Base-by-base conservation (phyloP, 2,797 vertebrate genomes). In the Schizothorax lantsangensis region DNA sequence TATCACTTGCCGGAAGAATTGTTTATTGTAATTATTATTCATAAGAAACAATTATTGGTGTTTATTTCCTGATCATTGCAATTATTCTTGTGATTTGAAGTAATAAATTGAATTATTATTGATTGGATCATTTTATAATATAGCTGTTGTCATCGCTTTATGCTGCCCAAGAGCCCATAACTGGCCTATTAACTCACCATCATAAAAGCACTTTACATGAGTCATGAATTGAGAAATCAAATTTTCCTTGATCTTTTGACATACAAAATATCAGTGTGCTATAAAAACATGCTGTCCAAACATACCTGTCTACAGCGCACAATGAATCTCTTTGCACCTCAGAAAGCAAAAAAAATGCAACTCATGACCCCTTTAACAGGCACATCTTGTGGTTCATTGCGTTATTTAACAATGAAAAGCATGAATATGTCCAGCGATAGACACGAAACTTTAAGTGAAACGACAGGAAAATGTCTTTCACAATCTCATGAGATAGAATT, bases 1-100 rank as follows among this genome's bases (percentile, higher is more conserved):
- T 52, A 81, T 68, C 62, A 81, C 62, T 81, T 81, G 45, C 43
- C 11, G 19, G 30, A 49, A 36, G 43, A 81, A 69, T 57, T 66
- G 30, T 69, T 81, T 68, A 52, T 52, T n/a, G 43, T 47, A 69
- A 49, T 68, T 68, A 49, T 81, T 21, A 49, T 81, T 62, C 77
- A 30, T 62, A 62, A 62, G 77, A 17, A 79, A 26, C 23, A 9
- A 62, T 62, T 43, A 1, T 21, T 2, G 38, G 36, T 72, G 19
- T 40, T 72, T 43, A 79, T 26, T 79, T 79, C 52, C 6, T 57
- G 54, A 79, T 78, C 15, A 19, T 11, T 62, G 57, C 43, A 64
- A 64, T 62, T 45, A 62, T 64, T 79, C 36, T 79, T 43, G 26
- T 79, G 43, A 30, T 72, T 72, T 43, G 11, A 79, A 19, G 14